Conservation (phyloP, 2,797 vertebrate genomes). For the Eulemur coronatus region DNA sequence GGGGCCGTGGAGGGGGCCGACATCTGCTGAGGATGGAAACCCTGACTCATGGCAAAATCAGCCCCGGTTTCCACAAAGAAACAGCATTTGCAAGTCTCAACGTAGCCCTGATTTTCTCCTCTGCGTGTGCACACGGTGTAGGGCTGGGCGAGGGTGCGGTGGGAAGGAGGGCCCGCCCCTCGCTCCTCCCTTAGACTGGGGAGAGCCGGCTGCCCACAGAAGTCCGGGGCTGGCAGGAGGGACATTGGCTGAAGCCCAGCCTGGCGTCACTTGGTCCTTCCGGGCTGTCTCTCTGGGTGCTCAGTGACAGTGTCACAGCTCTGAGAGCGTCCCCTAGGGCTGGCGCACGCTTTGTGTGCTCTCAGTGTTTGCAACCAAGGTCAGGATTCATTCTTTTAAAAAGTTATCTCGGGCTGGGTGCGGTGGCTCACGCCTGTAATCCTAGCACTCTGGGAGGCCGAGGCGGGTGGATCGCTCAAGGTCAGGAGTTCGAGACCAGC, state of each 20-base stretch:
- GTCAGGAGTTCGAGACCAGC: no score
- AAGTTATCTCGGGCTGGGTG: no score
- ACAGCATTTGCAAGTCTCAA: not conserved
- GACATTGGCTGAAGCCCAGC: not conserved
- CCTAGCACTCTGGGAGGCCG: no score
- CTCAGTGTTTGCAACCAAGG: not conserved
- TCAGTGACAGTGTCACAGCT: not conserved
- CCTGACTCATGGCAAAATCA: not conserved
- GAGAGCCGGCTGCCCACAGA: not conserved
- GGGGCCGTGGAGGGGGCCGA: fast-evolving
- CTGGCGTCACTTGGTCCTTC: not conserved
- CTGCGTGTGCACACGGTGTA: fast-evolving
- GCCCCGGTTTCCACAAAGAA: not conserved
- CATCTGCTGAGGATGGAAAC: not conserved
- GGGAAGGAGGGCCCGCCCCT: not conserved
- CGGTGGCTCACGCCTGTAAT: no score
- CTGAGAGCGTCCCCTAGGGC: not conserved
- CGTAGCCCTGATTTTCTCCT: fast-evolving
- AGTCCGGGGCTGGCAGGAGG: not conserved
- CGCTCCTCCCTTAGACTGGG: not conserved
- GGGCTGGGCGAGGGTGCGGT: fast-evolving
- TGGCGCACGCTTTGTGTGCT: fast-evolving
- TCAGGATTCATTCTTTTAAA: not conserved
- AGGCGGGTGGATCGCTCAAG: no score
- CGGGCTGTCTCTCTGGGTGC: not conserved